Conservation (phyloP, 2,797 vertebrate species). For the Hafferia zeledoni region DNA sequence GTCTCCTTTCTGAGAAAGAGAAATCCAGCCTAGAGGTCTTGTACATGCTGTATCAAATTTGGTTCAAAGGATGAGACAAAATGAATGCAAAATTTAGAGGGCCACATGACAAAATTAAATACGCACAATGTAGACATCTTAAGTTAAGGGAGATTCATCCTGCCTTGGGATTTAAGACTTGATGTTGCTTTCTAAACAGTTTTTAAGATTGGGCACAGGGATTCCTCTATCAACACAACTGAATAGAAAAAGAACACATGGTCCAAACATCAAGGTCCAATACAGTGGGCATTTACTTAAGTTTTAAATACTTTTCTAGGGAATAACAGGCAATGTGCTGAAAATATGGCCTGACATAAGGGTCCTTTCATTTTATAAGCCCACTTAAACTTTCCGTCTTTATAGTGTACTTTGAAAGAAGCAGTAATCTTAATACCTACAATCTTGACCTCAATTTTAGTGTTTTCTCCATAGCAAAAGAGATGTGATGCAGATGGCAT, state of each 20-base stretch:
- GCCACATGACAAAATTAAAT: background rate
- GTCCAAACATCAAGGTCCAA: background rate
- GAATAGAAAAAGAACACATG: background rate
- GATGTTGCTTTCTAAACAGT: background rate
- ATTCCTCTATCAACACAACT: background rate
- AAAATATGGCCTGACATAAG: constrained; percentile 25
- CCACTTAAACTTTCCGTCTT: constrained; percentile 19
- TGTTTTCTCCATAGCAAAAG: background rate
- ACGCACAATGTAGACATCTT: background rate
- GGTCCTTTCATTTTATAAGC: constrained; percentile 39
- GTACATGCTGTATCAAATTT: background rate
- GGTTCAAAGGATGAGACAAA: background rate
- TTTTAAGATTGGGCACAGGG: background rate
- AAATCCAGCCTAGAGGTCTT: background rate
- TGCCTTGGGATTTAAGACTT: background rate
- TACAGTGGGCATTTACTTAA: background rate
- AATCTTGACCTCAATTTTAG: background rate
- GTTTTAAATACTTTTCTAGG: constrained; percentile 13
- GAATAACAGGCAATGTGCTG: background rate
- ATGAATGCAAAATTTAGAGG: background rate
- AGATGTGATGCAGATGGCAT: constrained; percentile 40
- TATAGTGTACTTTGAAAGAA: constrained; percentile 25
- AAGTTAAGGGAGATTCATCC: background rate
- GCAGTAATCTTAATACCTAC: constrained; percentile 30
- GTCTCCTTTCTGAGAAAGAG: background rate